Conservation (phyloP, 30 jellyfish, hydroid and myxozoan species). For the Aurelia coerulea region DNA sequence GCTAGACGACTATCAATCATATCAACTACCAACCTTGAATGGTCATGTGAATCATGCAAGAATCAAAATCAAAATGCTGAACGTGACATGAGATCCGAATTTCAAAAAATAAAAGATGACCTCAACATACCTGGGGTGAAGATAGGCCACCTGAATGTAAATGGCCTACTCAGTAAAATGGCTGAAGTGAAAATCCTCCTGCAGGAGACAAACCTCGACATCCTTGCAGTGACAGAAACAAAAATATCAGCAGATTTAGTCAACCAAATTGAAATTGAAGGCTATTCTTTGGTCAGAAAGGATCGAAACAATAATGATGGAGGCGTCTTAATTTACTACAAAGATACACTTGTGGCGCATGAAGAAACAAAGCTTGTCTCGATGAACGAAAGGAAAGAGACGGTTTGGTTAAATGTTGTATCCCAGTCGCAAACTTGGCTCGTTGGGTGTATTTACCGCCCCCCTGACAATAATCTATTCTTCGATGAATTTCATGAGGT, state of each 20-base stretch:
- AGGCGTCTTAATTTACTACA: slow-evolving; percentile 10
- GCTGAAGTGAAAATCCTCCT: not conserved
- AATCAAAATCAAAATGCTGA: slow-evolving; percentile 8
- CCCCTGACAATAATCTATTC: no score
- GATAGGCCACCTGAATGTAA: no score
- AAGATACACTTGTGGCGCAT: no score
- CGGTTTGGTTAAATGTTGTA: no score
- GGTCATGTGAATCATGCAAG: slow-evolving; percentile 1
- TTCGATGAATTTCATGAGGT: no score
- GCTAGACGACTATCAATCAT: no score
- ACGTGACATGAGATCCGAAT: not conserved
- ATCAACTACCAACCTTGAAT: not conserved
- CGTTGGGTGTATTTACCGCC: no score
- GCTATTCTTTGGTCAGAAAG: slow-evolving; percentile 15
- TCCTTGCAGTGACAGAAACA: slow-evolving; percentile 37
- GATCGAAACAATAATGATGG: slow-evolving; percentile 16
- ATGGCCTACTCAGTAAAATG: slow-evolving; percentile 33
- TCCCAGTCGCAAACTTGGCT: no score
- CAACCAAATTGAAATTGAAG: slow-evolving; percentile 13
- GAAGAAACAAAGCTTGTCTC: no score
- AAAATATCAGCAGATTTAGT: not conserved
- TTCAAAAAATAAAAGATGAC: not conserved
- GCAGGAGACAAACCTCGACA: slow-evolving; percentile 29
- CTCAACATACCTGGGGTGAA: no score
- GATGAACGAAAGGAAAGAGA: no score